Percentiles rank a stretch among this genome's conserved stretches.
Conservation (phyloP, 2,888 invertebrate genomes). For the Eudasyphora cyanicolor region DNA sequence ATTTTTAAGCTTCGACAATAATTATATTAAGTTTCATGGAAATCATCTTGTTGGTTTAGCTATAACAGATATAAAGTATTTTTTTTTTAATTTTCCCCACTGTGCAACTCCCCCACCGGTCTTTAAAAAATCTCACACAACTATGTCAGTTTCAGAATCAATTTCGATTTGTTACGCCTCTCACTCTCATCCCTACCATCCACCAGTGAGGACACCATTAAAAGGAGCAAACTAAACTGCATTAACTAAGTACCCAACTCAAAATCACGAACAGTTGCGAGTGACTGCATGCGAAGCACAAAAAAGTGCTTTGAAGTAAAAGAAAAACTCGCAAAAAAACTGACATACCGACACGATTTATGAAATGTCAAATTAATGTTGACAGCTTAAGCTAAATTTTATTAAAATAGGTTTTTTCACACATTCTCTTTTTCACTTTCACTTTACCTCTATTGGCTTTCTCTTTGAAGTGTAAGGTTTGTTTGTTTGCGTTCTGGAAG, state of each 20-base stretch:
- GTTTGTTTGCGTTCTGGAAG: no score
- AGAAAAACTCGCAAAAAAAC: not conserved
- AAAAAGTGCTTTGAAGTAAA: no score
- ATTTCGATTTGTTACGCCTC: not conserved
- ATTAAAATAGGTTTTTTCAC: not conserved
- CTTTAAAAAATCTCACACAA: no score
- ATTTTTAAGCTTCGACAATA: no score
- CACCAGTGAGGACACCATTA: not conserved
- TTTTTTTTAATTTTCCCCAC: no score
- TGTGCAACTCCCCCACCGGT: no score
- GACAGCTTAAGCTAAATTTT: conserved; percentile 42
- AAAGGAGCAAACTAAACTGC: conserved; percentile 1
- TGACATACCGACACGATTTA: not conserved
- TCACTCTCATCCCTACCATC: not conserved
- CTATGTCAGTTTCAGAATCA: not conserved
- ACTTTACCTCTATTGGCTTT: no score
- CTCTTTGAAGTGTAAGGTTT: not conserved
- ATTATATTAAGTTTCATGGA: no score
- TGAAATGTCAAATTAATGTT: conserved; percentile 58
- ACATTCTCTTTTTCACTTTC: no score
- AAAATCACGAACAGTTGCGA: conserved; percentile 12
- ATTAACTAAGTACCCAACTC: conserved; percentile 17
- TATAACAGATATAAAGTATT: no score
- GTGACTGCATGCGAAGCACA: not conserved
- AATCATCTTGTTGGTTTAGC: no score